Percentiles rank a stretch among this genome's conserved stretches.
These are phyloP conservation scores for Nothura maculosa DNA, from an alignment of 2,797 vertebrate species.

Conservation along the genomic window DNA sequence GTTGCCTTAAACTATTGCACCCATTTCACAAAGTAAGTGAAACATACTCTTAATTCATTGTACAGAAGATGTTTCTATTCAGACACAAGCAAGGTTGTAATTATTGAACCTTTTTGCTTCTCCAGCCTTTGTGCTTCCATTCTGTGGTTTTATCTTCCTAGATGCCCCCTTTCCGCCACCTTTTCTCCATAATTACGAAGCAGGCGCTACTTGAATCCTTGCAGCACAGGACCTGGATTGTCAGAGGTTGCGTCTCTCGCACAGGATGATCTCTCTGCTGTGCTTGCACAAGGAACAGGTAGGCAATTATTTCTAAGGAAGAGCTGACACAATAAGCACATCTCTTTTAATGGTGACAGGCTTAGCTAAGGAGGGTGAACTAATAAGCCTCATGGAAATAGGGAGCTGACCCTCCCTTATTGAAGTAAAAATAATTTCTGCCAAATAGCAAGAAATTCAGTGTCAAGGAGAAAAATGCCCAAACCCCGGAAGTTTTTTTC, in stretches of 20 bases:
- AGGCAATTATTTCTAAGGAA: slow-evolving; percentile 63
- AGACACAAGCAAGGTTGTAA: background rate
- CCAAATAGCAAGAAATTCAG: background rate
- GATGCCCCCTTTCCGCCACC: background rate
- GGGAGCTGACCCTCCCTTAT: background rate
- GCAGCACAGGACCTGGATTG: background rate
- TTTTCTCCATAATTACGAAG: slow-evolving; percentile 14
- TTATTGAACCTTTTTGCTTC: background rate
- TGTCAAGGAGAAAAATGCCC: background rate
- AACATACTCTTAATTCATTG: background rate
- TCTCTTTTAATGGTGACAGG: slow-evolving; percentile 42
- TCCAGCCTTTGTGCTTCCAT: background rate
- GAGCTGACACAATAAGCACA: slow-evolving; percentile 32
- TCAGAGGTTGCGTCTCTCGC: slow-evolving; percentile 4
- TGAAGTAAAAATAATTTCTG: slow-evolving; percentile 20
- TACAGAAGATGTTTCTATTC: background rate
- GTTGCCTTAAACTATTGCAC: background rate
- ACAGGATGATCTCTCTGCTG: slow-evolving; percentile 10
- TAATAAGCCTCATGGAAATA: background rate
- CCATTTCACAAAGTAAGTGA: background rate
- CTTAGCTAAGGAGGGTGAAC: background rate
- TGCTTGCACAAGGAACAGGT: background rate
- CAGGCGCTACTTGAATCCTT: background rate
- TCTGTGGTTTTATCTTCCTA: background rate
- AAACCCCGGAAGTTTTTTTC: background rate